These are phyloP conservation scores for Grammomys dolichurus DNA, from an alignment of 2,113 vertebrate species.

Conservation along the genomic window DNA sequence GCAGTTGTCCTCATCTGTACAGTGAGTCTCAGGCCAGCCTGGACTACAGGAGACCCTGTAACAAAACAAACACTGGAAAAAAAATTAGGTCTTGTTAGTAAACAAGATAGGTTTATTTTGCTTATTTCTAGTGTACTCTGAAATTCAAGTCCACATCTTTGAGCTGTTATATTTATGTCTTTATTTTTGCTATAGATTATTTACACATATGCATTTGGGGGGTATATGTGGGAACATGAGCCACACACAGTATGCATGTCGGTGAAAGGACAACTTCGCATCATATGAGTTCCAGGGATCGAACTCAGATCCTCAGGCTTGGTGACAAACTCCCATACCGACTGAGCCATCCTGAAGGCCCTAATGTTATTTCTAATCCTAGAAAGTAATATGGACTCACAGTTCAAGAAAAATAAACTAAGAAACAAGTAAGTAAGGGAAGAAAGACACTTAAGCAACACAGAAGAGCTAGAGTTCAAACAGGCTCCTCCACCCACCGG, in stretches of 20 bases:
- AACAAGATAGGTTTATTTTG: background rate
- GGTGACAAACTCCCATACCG: background rate
- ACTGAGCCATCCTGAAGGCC: background rate
- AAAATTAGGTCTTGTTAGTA: background rate
- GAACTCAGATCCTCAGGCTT: background rate
- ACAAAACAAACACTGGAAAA: background rate
- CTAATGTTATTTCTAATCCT: background rate
- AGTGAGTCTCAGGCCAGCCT: background rate
- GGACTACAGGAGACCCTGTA: background rate
- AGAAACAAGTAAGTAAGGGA: constrained; percentile 1
- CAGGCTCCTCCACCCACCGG: too few relatives aligned
- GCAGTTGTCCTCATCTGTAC: background rate
- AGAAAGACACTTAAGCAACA: background rate
- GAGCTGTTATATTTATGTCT: background rate
- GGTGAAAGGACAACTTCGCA: background rate
- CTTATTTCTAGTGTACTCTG: background rate
- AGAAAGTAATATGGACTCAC: background rate
- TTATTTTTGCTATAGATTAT: background rate
- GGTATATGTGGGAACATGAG: background rate
- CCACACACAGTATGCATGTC: background rate
- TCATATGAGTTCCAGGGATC: background rate
- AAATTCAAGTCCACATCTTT: background rate
- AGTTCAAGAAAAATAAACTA: background rate
- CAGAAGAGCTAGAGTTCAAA: background rate
- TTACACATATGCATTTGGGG: background rate